Conservation (phyloP, 2,888 invertebrate genomes). For the Nephrocerus scutellatus region DNA sequence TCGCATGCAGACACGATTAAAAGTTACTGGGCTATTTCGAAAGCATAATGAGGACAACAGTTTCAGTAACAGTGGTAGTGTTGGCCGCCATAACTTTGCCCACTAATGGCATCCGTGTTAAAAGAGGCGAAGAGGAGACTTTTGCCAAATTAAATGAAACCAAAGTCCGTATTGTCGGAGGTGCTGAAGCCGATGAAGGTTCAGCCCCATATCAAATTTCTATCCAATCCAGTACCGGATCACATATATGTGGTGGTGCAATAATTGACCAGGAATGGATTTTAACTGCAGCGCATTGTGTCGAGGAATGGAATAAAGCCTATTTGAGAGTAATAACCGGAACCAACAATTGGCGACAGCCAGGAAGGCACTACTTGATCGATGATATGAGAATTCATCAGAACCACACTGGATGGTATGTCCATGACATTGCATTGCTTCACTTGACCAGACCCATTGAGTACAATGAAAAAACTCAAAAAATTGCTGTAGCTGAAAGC, state of each 20-base stretch:
- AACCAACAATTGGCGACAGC: constrained; percentile 29
- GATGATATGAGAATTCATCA: constrained; percentile 32
- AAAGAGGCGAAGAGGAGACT: too few species aligned
- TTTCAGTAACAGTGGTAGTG: too few species aligned
- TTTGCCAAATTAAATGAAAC: too few species aligned
- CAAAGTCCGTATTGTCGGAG: constrained; percentile 37
- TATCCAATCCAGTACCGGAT: constrained; percentile 34
- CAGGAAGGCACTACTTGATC: constrained; percentile 31
- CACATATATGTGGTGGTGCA: constrained; percentile 42
- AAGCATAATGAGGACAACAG: too few species aligned
- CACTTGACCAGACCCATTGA: constrained; percentile 52
- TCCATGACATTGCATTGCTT: constrained; percentile 63
- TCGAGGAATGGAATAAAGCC: constrained; percentile 31
- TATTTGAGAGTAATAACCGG: constrained; percentile 37
- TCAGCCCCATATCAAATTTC: constrained; percentile 43
- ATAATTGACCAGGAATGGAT: constrained; percentile 35
- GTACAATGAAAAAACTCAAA: constrained; percentile 50
- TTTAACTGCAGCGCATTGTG: constrained; percentile 42
- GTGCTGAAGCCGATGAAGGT: constrained; percentile 25
- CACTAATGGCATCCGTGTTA: too few species aligned
- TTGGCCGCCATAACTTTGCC: too few species aligned
- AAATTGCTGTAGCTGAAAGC: constrained; percentile 52
- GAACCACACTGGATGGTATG: constrained; percentile 32
- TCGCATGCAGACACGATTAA: too few species aligned
- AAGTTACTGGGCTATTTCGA: too few species aligned